A percentile compares a stretch with the other conserved stretches of the same genome.
Evolutionary conservation across 1,140 invertebrate genomes (phyloP).

Genomic region (Homarus americanus): DNA sequence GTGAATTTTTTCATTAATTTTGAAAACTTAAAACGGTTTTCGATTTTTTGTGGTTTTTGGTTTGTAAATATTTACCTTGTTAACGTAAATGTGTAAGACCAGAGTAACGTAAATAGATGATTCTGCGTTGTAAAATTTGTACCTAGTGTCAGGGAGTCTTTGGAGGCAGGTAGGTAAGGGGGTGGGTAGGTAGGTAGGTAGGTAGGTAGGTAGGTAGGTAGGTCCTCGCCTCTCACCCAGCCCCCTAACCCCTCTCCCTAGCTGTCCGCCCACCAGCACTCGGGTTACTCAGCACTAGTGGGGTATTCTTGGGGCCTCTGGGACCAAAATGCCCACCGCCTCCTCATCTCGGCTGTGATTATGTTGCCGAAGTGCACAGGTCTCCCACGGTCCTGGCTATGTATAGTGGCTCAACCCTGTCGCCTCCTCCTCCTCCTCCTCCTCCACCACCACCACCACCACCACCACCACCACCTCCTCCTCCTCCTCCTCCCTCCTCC

Average conservation of each 20-base stretch:
- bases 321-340: conserved; percentile 9
- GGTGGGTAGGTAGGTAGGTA: too few relatives aligned
- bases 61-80: too few relatives aligned
- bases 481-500: background rate
- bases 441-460: background rate
- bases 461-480: background rate
- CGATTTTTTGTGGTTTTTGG: too few relatives aligned
- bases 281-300: background rate
- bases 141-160: too few relatives aligned
- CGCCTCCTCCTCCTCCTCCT: background rate
- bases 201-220: too few relatives aligned
- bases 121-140: background rate
- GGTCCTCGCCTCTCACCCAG: background rate
- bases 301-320: background rate
- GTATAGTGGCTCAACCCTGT: background rate
- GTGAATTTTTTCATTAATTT: too few relatives aligned
- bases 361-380: background rate
- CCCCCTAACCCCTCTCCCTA: too few relatives aligned
- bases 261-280: background rate
- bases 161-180: background rate
- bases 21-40: too few relatives aligned
- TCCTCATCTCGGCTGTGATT: background rate
- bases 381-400: conserved; percentile 5
- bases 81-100: too few relatives aligned
- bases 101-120: background rate